phyloP scores from a whole-genome alignment of 2,888 invertebrate genomes.

The Deroplatys truncata region DNA sequence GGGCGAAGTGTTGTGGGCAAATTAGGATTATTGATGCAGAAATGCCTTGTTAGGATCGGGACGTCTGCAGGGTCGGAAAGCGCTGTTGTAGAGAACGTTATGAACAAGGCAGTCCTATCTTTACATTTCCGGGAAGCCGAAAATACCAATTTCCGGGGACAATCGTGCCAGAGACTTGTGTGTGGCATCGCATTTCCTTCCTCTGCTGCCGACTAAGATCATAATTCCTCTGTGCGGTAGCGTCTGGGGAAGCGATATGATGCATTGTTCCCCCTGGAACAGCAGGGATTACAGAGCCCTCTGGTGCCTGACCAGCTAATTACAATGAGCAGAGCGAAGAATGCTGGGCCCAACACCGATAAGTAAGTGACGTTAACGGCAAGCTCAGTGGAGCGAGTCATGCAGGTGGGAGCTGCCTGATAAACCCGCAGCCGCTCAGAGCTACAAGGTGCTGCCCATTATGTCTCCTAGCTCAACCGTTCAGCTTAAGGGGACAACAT shows the following conservation, averaged over 20 bases:
- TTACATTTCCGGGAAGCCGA: no score
- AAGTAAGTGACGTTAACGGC: background rate
- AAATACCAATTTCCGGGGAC: background rate
- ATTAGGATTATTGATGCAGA: no score
- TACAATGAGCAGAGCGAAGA: background rate
- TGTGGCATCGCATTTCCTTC: background rate
- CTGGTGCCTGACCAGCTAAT: background rate
- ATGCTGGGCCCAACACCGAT: background rate
- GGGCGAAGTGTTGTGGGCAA: no score
- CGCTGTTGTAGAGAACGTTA: no score
- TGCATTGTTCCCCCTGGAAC: background rate
- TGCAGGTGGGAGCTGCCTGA: background rate
- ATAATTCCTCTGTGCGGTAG: background rate
- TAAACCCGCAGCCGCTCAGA: background rate
- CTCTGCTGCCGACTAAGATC: background rate
- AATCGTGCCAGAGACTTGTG: background rate
- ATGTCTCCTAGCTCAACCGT: background rate
- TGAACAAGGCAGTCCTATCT: no score
- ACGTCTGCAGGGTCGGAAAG: no score
- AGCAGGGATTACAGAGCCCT: background rate
- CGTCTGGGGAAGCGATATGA: background rate
- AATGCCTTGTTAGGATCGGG: no score
- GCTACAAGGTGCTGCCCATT: background rate
- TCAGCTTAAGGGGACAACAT: background rate
- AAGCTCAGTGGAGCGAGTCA: background rate